Percentiles rank a stretch among this genome's conserved stretches.
Evolutionary conservation across 64 coral and sea anemone genomes (phyloP).

Genomic region (Exaiptasia diaphana): DNA sequence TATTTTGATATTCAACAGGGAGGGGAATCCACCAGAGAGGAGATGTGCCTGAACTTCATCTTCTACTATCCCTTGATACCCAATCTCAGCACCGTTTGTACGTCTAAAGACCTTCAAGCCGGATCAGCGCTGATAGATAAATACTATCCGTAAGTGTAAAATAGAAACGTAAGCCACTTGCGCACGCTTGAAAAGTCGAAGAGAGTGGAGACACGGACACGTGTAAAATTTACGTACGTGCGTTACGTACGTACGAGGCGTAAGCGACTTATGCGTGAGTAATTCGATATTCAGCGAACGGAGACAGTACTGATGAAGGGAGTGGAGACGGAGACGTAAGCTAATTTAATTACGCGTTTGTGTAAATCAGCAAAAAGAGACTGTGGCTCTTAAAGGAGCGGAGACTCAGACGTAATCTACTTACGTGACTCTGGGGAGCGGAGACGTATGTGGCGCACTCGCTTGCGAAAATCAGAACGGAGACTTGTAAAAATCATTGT

Average conservation of each 20-base stretch:
- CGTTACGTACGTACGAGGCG: neutral
- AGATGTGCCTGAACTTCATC: conserved; percentile 47
- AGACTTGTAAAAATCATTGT: no score
- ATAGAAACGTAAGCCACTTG: neutral
- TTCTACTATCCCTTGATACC: conserved; percentile 26
- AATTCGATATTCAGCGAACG: neutral
- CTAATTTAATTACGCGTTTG: no score
- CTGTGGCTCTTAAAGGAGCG: no score
- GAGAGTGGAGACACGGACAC: neutral
- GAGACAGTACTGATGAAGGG: no score
- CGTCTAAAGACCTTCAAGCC: neutral
- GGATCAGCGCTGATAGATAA: neutral
- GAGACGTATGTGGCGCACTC: no score
- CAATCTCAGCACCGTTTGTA: neutral
- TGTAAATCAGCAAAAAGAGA: no score
- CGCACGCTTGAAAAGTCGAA: neutral
- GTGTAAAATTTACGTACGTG: neutral
- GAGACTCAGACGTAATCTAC: no score
- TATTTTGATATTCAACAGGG: neutral
- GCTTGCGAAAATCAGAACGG: no score
- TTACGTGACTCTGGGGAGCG: no score
- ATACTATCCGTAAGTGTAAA: neutral
- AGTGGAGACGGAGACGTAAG: no score
- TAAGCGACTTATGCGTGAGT: neutral
- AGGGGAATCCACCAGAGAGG: conserved; percentile 14